Evolutionary conservation across 2,113 vertebrate species (phyloP), one percentile per base, ranked within the genome.

Genomic region (Platycercus adscitus): DNA sequence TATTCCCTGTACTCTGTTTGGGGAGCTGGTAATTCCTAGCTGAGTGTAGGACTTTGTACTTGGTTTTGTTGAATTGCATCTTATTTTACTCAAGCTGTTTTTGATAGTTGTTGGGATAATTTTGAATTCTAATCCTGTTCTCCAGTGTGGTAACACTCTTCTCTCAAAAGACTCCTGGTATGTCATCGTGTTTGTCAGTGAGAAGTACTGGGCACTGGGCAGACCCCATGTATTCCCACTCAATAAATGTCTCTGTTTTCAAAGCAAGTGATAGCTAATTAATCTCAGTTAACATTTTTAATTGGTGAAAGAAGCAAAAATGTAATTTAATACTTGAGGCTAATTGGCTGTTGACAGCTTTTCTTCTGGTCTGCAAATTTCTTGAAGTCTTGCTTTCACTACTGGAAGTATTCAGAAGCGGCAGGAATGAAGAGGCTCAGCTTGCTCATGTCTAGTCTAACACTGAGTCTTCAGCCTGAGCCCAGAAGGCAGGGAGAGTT

Each of bases 71-170:
- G 72, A 66, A 50, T 50, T 86, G 33, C 2, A 2, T 60, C 24
- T 73, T 65, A 8, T 88, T 94, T 88, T 61, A 46, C 16, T 78
- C 69, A 35, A 37, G n/a, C 37, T 73, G 14, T 3, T 39, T 56
- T 5, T 50, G 29, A 29, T 56, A 69, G 28, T 17, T 76, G 29
- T n/a, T 86, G 64, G 43, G 37, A 7, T 80, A 83, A 66, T 70
- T 88, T 66, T 90, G 58, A 50, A 26, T 23, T 53, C 28, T 66
- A 31, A 16, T 68, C n/a, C 37, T 81, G 19, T 73, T 94, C 7
- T 75, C 16, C 7, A 43, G 0, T 0, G 4, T 53, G 41, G 29
- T 77, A 55, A 53, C 1, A 0, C 25, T 85, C 4, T 23, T 47
- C 14, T 89, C 52, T 66, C 72, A 56, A 28, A 33, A 71, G 55